Base-by-base conservation (phyloP, 2,888 invertebrate species). In the Apotomis betuletana region DNA sequence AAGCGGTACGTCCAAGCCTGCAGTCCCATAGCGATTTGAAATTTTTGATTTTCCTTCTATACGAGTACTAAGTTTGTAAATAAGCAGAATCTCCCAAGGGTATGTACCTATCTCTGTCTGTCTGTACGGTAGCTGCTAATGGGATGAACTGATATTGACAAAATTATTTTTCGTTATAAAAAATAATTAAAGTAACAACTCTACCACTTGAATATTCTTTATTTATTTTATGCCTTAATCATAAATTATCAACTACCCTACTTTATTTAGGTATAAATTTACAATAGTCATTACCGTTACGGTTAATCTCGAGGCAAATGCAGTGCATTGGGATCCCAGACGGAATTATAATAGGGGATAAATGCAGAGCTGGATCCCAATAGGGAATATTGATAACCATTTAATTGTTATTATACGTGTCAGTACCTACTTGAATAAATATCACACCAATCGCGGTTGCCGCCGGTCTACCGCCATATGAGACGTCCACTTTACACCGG, bases 211-310 rank as follows among this genome's bases (percentile, higher is more conserved):
- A 13, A 13, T 36, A 51, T 51, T 67, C 2, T 57, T 52, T 72
- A 60, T 67, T 54, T 67, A 41, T 65, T 67, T n/a, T 62, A 36
- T 36, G 41, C 51, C 27, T 46, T 71, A 57, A 58, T 15, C 12
- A 5, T 15, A 68, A 57, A 68, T 59, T 68, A 6, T 41, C 27
- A 27, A 57, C 54, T 52, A n/a, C 13, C 58, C 51, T 57, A 57
- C 52, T 67, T 67, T 41, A 46, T 64, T 70, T 70, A 71, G 13
- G 57, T 68, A 63, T 68, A 68, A 72, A 58, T 72, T 72, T 72
- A 68, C 67, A 67, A 41, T 62, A 67, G 67, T 67, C 27, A 27
- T 44, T 15, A 64, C 52, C 38, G 9, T 12, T 60, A 58, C 51
- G 15, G 62, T 72, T 63, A 72, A 68, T 68, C 52, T 68, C 63